Evolutionary conservation across 2,888 invertebrate genomes (phyloP), one percentile per base, ranked within the genome.

Genomic region (Fissipunctia ypsillon): DNA sequence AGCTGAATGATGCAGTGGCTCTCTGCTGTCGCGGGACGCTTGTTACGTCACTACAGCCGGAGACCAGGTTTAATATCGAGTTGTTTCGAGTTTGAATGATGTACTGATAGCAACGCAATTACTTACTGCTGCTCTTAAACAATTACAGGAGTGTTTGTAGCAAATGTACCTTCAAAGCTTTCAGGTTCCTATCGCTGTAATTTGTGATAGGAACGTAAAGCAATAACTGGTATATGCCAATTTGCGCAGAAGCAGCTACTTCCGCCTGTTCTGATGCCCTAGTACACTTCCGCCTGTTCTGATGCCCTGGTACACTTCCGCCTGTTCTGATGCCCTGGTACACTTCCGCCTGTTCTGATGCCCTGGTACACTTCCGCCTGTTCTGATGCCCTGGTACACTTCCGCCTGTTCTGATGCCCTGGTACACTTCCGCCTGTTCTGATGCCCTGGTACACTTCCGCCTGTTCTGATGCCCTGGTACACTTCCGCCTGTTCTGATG

Each of bases 211-310:
- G 14, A 7, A 59, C 68, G 35, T 52, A 52, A 22, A 31, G 31
- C 28, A 45, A 16, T 57, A 69, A 43, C 41, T 50, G 41, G 25
- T 41, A 14, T 22, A 22, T 12, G 59, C 38, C 54, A 67, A 59
- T 52, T 48, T 45, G 25, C 25, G 22, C 38, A 50, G 54, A 35
- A 56, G 63, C 67, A 35, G 41, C 45, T 45, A n/a, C 60, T 59
- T 38, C 35, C 16, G 38, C 25, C 43, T 48, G 48, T 3, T 41
- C 54, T 67, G 78, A 19, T 38, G 63, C 14, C 35, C 83, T 43
- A 59, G 78, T 63, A 59, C 35, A n/a, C 60, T 59, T 38, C 35
- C 16, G 38, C 25, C 43, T 48, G 48, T 3, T 41, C 54, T 67
- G 78, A 19, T n/a, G n/a, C n/a, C n/a, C n/a, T n/a, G n/a, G n/a